These are phyloP conservation scores for fruit fly (Drosophila melanogaster) DNA, from an alignment of 1,140 invertebrate species.

Conservation along the genomic window Release_6_plus_ISO1_MT NT_037436.4:6758501-6759000, in stretches of 20 bases:
- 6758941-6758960: conserved; percentile 2
- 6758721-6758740: not conserved
- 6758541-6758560: conserved; percentile 79
- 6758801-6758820: conserved; percentile 84
- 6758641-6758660: conserved; percentile 76
- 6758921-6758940: conserved; percentile 51
- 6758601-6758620: conserved; percentile 59
- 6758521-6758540: conserved; percentile 49
- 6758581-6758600: conserved; percentile 76
- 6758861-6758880: conserved; percentile 68
- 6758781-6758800: conserved; percentile 63
- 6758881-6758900: conserved; percentile 57
- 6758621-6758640: conserved; percentile 32
- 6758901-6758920: conserved; percentile 70
- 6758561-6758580: conserved; percentile 79
- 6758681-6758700: conserved; percentile 6
- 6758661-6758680: conserved; percentile 43
- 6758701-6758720: conserved; percentile 19
- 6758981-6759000: too few species aligned
- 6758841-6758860: conserved; percentile 76
- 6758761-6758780: conserved; percentile 63
- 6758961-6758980: not conserved
- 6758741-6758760: not conserved
- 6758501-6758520: conserved; percentile 69
- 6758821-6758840: conserved; percentile 74